Evolutionary conservation across 2,888 invertebrate genomes (phyloP), one percentile per base, ranked within the genome.

Genomic region (Lathronympha strigana): DNA sequence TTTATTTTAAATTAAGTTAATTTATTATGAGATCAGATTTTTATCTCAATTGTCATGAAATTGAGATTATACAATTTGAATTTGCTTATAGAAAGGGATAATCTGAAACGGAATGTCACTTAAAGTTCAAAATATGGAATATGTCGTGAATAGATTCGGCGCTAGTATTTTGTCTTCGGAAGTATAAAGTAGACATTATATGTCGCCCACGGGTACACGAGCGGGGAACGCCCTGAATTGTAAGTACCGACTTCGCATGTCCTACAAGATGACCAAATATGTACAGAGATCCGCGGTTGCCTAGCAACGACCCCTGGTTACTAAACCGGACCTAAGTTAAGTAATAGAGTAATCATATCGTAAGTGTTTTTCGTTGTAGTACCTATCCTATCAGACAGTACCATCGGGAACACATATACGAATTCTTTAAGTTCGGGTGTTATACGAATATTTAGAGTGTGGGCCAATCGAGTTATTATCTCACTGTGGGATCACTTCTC

Each of bases 261-360:
- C 86, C 83, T 81, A 84, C 83, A 85, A 87, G 78, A 82, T 85
- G 89, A 89, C 89, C 89, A 88, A 89, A 87, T 84, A 74, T 69
- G 71, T 84, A 82, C 83, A 84, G 75, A 82, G 81, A 82, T 63
- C 79, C 79, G 75, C 76, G 75, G 86, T 85, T 81, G 85, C 86
- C 69, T 80, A 79, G 83, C 85, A 78, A 83, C 83, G 36, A 51
- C 31, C 31, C 54, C 40, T 58, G 67, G 69, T 68, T 69, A 68
- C 67, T 69, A 67, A 69, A 70, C 71, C 63, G 72, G 71, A 75
- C 71, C 47, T 73, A 75, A 71, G 70, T 68, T 64, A 88, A 84
- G 87, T 83, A 81, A 86, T 88, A 88, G 84, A 84, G 69, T 90
- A 84, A 87, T 84, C 88, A 88, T 90, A 90, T 90, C 88, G 82